Percentiles rank a stretch among this genome's conserved stretches.
These are phyloP conservation scores for Crioceris asparagi DNA, from an alignment of 2,888 invertebrate genomes.

Conservation along the genomic window DNA sequence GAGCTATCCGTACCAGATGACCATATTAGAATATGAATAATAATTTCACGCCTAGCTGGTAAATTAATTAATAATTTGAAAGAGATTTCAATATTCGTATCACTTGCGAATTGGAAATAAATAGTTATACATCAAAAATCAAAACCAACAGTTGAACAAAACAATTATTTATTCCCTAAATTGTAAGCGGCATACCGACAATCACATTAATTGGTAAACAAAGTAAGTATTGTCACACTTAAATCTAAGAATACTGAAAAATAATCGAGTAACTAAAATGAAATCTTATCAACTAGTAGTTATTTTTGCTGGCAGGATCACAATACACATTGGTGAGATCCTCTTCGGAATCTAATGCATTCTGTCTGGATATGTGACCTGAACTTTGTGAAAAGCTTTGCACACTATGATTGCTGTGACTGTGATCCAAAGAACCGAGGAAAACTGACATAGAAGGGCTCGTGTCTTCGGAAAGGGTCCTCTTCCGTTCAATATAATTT, in stretches of 20 bases:
- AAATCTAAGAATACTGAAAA: constrained; percentile 18
- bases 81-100: too few relatives aligned
- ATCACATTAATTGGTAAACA: constrained; percentile 14
- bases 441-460: constrained; percentile 23
- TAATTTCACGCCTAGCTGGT: too few relatives aligned
- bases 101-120: too few relatives aligned
- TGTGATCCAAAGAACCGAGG: constrained; percentile 19
- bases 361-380: constrained; percentile 30
- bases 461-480: constrained; percentile 29
- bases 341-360: constrained; percentile 33
- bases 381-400: constrained; percentile 27
- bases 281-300: too few relatives aligned
- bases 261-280: too few relatives aligned
- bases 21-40: too few relatives aligned
- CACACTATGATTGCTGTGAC: constrained; percentile 28
- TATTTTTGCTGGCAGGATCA: constrained; percentile 25
- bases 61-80: too few relatives aligned
- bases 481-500: constrained; percentile 16
- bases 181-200: too few relatives aligned
- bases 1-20: too few relatives aligned
- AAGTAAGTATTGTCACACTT: constrained; percentile 13
- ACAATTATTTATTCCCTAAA: too few relatives aligned
- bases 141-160: too few relatives aligned
- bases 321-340: constrained; percentile 31
- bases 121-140: too few relatives aligned